Conservation (phyloP, 2,888 invertebrate species). For the Drosophila paramelanica region DNA sequence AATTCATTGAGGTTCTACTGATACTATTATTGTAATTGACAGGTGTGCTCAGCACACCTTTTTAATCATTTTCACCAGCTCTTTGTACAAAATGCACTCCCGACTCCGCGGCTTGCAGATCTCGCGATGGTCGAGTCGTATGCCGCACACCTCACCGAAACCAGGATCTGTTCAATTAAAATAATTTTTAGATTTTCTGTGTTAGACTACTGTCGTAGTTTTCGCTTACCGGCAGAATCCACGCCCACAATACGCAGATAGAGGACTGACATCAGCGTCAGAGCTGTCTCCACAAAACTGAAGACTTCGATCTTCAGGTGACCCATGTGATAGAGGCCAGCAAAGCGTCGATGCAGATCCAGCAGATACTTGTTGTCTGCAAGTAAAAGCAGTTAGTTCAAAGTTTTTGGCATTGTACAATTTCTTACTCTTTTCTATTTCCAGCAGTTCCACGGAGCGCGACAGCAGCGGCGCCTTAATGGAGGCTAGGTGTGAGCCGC, state of each 20-base stretch:
- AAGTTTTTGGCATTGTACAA: background rate
- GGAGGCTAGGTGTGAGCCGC: constrained; percentile 91
- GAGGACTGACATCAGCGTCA: constrained; percentile 90
- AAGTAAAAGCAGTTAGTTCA: background rate
- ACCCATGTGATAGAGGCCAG: constrained; percentile 86
- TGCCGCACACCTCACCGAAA: constrained; percentile 90
- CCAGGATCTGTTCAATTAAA: constrained; percentile 88
- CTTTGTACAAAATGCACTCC: constrained; percentile 89
- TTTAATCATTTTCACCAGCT: constrained; percentile 88
- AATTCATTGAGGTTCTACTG: constrained; percentile 52
- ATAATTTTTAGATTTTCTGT: background rate
- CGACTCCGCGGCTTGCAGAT: constrained; percentile 93
- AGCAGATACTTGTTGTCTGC: constrained; percentile 90
- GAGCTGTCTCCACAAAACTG: constrained; percentile 91
- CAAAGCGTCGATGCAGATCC: constrained; percentile 88
- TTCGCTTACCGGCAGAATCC: constrained; percentile 90
- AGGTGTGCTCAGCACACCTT: constrained; percentile 79
- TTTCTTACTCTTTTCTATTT: constrained; percentile 91
- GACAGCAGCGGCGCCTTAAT: constrained; percentile 90
- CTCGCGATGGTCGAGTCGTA: constrained; percentile 92
- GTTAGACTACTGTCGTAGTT: background rate
- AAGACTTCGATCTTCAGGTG: constrained; percentile 87
- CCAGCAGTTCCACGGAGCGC: constrained; percentile 91
- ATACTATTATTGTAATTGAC: constrained; percentile 1
- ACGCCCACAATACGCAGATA: constrained; percentile 91